Conservation (phyloP, 1,140 invertebrate species). For the Megathymus violae region DNA sequence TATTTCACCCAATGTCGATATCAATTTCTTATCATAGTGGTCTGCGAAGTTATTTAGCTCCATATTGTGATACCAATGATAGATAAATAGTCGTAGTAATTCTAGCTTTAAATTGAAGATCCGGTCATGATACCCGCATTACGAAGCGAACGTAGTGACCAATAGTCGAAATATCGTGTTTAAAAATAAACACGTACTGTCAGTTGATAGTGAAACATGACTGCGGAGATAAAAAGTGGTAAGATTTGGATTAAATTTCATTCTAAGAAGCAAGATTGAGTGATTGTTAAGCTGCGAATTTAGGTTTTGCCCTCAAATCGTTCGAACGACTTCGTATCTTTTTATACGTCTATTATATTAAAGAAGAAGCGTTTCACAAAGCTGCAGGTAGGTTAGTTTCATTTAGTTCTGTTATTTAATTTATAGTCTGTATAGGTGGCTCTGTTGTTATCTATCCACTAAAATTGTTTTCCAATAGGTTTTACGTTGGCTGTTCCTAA, state of each 20-base stretch:
- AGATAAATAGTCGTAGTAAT: background rate
- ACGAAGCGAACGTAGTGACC: background rate
- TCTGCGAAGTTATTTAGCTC: no score
- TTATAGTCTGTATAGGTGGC: background rate
- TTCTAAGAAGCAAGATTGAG: background rate
- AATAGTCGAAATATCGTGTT: background rate
- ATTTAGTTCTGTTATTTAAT: conserved; percentile 1
- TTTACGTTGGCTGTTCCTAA: no score
- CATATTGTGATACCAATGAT: background rate
- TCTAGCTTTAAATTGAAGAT: background rate
- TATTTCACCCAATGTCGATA: no score
- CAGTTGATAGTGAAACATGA: background rate
- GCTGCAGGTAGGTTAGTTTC: conserved; percentile 36
- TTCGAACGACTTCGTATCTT: conserved; percentile 29
- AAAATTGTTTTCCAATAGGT: no score
- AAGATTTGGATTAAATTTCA: conserved; percentile 3
- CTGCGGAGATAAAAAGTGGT: background rate
- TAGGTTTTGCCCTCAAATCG: conserved; percentile 30
- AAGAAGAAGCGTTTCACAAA: conserved; percentile 33
- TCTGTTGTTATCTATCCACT: no score
- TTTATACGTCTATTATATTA: conserved; percentile 33
- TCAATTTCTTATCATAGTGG: no score
- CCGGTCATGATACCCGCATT: background rate
- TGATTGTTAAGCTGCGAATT: background rate
- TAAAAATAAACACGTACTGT: background rate